Base-by-base conservation (phyloP, 2,113 vertebrate genomes). In the Desmodus rotundus region DNA sequence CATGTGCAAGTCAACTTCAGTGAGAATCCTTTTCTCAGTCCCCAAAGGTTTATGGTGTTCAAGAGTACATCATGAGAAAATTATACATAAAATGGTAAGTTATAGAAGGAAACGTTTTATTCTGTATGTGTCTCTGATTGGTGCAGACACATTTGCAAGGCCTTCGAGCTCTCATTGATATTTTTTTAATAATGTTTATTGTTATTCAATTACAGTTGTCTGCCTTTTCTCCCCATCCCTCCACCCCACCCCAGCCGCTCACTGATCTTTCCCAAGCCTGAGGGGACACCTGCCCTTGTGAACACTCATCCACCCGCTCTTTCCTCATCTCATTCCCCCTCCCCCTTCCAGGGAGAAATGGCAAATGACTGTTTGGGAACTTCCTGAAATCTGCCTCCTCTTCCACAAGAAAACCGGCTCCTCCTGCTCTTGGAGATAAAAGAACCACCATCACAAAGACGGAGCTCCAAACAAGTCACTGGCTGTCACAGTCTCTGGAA, bases 341-440 rank as follows among this genome's bases (percentile, higher is more conserved):
- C 90, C 56, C 50, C n/a, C 15, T 87, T 88, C 77, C 61, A 67
- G 50, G 41, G 41, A 89, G 41, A 86, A 78, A 88, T 43, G 6
- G 72, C 54, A 78, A 81, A 36, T 38, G 90, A 93, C 67, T 94
- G 31, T 85, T 38, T 92, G 95, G 95, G 81, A 97, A 97, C 92
- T 87, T 95, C 92, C 95, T 93, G 85, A 91, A 97, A 63, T 84
- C 77, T 91, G 43, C 58, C 93, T 94, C 45, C 63, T 92, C 84
- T 91, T 90, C 93, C 84, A 76, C 22, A 58, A 70, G 76, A 81
- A 94, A 94, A 93, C 76, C 63, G 83, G 84, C 63, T 93, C 20
- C 85, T 97, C 92, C 74, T 88, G 54, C 50, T 72, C 36, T 63
- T 26, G 26, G 58, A 92, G 38, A 87, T 94, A 67, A 33, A 19